phyloP scores from a whole-genome alignment of 2,797 vertebrate species.

The Leptodactylus fallax region DNA sequence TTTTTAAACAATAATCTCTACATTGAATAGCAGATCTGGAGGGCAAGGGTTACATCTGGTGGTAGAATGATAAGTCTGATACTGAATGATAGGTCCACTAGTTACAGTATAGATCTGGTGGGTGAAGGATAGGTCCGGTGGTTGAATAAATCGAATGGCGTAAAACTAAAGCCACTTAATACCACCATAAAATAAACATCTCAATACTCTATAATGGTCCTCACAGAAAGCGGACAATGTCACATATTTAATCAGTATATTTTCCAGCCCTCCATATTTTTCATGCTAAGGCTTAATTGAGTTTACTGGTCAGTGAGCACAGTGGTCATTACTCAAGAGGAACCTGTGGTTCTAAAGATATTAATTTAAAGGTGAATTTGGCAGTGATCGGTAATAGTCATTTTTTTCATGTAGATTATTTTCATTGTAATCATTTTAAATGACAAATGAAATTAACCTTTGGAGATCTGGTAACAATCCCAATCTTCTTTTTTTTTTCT shows the following conservation, averaged over 20 bases:
- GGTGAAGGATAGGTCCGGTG: background rate
- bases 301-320: constrained; percentile 59
- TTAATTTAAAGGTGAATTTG: constrained; percentile 56
- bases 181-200: background rate
- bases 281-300: constrained; percentile 47
- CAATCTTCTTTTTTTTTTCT: background rate
- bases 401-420: constrained; percentile 28
- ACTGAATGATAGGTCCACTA: background rate
- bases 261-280: constrained; percentile 51
- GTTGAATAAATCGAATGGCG: background rate
- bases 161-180: background rate
- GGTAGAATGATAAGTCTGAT: background rate
- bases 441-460: constrained; percentile 57
- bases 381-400: constrained; percentile 42
- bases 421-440: constrained; percentile 46
- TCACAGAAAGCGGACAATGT: constrained; percentile 13
- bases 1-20: no score
- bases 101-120: background rate
- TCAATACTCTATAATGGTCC: background rate
- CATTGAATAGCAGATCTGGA: no score
- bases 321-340: constrained; percentile 52
- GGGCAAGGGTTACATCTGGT: background rate
- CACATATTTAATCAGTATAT: constrained; percentile 46
- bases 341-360: constrained; percentile 44
- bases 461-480: constrained; percentile 44